A percentile compares a stretch with the other conserved stretches of the same genome.
Conservation (phyloP, 2,888 invertebrate species). For the Furcula furcula region DNA sequence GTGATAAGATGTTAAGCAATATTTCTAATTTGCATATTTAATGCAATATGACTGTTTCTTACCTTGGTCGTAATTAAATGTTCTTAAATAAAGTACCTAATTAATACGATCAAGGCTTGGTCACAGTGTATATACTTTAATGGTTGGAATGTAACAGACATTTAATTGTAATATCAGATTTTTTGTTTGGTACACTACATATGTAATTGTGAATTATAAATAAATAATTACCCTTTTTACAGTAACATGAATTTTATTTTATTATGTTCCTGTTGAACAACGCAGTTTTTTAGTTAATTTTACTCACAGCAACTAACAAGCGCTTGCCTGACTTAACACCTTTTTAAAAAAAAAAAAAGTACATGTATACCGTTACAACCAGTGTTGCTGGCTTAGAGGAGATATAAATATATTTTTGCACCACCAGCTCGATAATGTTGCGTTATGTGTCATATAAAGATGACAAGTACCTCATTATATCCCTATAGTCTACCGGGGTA, state of each 20-base stretch:
- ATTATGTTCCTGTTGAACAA: too few species aligned
- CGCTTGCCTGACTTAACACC: too few species aligned
- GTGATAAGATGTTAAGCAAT: slow-evolving; percentile 41
- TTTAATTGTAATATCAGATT: slow-evolving; percentile 59
- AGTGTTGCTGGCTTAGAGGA: too few species aligned
- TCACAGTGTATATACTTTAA: slow-evolving; percentile 45
- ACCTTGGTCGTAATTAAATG: slow-evolving; percentile 45
- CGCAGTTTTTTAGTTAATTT: too few species aligned
- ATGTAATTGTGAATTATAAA: slow-evolving; percentile 74
- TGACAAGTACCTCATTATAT: too few species aligned
- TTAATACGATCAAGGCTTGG: slow-evolving; percentile 42
- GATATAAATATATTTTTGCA: too few species aligned
- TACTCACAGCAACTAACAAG: too few species aligned
- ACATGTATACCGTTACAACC: too few species aligned
- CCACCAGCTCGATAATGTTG: too few species aligned
- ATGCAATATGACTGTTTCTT: slow-evolving; percentile 34
- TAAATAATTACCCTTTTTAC: slow-evolving; percentile 77
- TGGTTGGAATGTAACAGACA: slow-evolving; percentile 32
- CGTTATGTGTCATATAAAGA: too few species aligned
- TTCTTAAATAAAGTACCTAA: slow-evolving; percentile 41
- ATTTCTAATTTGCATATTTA: slow-evolving; percentile 46
- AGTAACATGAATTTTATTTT: slow-evolving; percentile 34
- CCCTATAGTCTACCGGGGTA: too few species aligned
- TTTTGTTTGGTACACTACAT: slow-evolving; percentile 68
- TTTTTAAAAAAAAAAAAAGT: too few species aligned